Base-by-base conservation (phyloP, 1,140 invertebrate genomes). In the Uloborus diversus region DNA sequence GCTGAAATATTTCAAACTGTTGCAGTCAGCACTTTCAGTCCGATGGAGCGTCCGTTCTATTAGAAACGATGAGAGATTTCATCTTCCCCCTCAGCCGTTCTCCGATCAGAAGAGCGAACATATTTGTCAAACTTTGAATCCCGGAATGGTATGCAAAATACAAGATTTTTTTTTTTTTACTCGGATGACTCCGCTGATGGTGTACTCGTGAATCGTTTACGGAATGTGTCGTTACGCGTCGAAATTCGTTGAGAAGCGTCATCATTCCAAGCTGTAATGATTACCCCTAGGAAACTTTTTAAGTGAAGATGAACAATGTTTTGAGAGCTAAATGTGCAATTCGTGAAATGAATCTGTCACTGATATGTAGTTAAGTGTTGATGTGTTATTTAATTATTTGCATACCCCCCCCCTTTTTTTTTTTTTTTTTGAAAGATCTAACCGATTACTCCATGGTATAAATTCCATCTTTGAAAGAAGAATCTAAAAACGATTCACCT, bases 111-210 rank as follows among this genome's bases (percentile, higher is more conserved):
- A 53, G n/a, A 75, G 71, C 28, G 17, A 30, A 17, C 47, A 66
- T 78, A 78, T 78, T 78, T 78, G 73, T 78, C 73, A 78, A 78
- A 64, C 59, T 35, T 32, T 35, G 47, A 53, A 65, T 65, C 27
- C 42, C 30, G 49, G 49, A 78, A 78, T 78, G 73, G 73, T 78
- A 78, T 78, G 73, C 73, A 78, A 78, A n/a, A 78, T 78, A 28
- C 61, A 65, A 17, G 17, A 9, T 65, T 65, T 78, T 78, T 78
- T 61, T 42, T 65, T 65, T 78, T 78, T 78, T 61, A 78, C 73
- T 78, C 32, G 30, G 30, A 32, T 78, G 73, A 78, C 73, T 62
- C 28, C 57, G 65, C 64, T 61, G 57, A 75, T 75, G 35, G 56
- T 59, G 47, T 71, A n/a, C n/a, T 59, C 42, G n/a, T 56, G 53